Evolutionary conservation across 2,888 invertebrate genomes (phyloP), one percentile per base, ranked within the genome.

Genomic region (Acrocyrtus sp.): DNA sequence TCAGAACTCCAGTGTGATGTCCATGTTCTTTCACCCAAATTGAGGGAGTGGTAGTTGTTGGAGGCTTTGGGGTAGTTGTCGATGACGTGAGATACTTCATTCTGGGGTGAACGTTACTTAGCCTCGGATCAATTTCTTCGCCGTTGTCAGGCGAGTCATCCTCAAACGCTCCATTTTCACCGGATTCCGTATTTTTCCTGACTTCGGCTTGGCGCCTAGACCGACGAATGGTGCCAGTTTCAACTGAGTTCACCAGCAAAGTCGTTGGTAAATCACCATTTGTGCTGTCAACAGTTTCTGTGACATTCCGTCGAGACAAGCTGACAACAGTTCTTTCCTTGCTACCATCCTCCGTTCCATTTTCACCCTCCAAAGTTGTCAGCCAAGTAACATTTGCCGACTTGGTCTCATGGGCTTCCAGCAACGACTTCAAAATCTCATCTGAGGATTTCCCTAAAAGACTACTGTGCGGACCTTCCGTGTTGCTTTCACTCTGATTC

Each of bases 1-100:
- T 12, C 91, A 84, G 1, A 85, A 86, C 1, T 88, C 88, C 81
- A 89, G 88, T 43, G 89, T 88, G 63, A 89, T 89, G 0, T 90
- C 90, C 81, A 87, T 89, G 2, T 88, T 90, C 80, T 90, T 90
- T 10, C 24, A 54, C 47, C 78, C 80, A 80, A 41, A 75, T 65
- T 17, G 50, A 34, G 2, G 57, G 48, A 10, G 51, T 58, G 22
- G 51, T 66, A 24, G 63, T 60, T 24, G 60, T 58, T 4, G 39
- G 39, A n/a, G n/a, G n/a, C n/a, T n/a, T n/a, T 29, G 34, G 43
- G 12, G 12, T 51, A 19, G 50, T 50, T 19, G 62, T 56, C n/a
- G n/a, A n/a, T n/a, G n/a, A n/a, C n/a, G n/a, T n/a, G 1, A 29
- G 39, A 27, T 47, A 48, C 22, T 73, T 74, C 27, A 53, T 50